Conservation (phyloP, 2,797 vertebrate species). For the Crenuchus spilurus region DNA sequence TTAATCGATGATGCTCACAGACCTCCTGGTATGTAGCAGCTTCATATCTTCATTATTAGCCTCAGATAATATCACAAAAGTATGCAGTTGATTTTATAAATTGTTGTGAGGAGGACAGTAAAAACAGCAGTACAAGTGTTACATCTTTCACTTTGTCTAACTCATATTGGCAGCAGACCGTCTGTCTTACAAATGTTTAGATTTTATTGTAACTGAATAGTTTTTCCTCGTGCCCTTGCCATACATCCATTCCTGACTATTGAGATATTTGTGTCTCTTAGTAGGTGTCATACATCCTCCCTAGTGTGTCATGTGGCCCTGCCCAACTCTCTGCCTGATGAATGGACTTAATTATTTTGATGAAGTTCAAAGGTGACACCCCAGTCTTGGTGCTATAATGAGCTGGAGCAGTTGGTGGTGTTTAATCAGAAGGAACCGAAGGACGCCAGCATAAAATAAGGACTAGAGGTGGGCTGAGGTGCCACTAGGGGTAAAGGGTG, state of each 20-base stretch:
- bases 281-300: constrained; percentile 20
- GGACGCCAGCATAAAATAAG: constrained; percentile 69
- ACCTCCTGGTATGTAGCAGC: neutral
- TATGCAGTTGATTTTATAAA: neutral
- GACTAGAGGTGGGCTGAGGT: neutral
- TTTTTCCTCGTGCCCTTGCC: neutral
- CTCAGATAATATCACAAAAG: neutral
- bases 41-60: neutral
- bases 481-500: neutral
- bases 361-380: constrained; percentile 80
- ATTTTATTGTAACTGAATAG: neutral
- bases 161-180: neutral
- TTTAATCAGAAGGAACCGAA: constrained; percentile 73
- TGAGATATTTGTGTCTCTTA: constrained; percentile 38
- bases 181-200: constrained; percentile 1
- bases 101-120: no score
- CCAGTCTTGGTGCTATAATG: constrained; percentile 77
- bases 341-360: constrained; percentile 78
- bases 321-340: constrained; percentile 67
- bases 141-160: neutral
- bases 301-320: constrained; percentile 52
- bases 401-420: constrained; percentile 68
- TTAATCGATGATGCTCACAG: no score
- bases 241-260: neutral
- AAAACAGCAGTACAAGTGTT: constrained; percentile 1